Evolutionary conservation across 2,113 vertebrate genomes (phyloP), one percentile per base, ranked within the genome.

Genomic region (Neopipo cinnamomea): DNA sequence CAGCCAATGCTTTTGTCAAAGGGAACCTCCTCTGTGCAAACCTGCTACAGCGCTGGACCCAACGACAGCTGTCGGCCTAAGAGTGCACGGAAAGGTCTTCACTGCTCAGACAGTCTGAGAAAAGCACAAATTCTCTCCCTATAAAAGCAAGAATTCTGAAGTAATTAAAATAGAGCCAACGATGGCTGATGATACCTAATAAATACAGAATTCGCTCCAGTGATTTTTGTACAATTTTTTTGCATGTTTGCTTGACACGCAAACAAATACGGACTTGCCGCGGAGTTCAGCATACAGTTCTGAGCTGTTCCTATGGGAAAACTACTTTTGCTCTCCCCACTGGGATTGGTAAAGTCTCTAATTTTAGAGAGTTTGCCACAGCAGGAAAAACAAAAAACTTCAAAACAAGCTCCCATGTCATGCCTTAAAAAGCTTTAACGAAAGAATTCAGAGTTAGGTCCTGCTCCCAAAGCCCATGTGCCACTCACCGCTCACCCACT

Each of bases 241-340:
- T 61, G 18, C 11, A n/a, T 33, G n/a, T 67, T 77, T 61, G 65
- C 20, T 47, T 63, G 39, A 61, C 66, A 67, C 1, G 0, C 31
- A 66, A 85, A 74, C 6, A 67, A 91, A 70, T n/a, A 35, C 18
- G 9, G 50, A 52, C 50, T 46, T 61, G 47, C 55, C 33, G 25
- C 52, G 47, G 68, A 46, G 56, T 55, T 61, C 85, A 94, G 65
- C 72, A 55, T 5, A 67, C 21, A 37, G 47, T 94, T 80, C 65
- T 31, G 53, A 93, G 47, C 58, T 15, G 19, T 59, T 95, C 82
- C 91, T 95, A 80, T 7, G 58, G 66, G 89, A 96, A 96, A 96
- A 68, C 52, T 8, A 71, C 28, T 10, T 90, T 47, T 82, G 35
- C 58, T 79, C 88, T 94, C 80, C 85, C 92, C 66, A 61, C 55